Conservation (phyloP, 2,113 vertebrate species). For the Artemisiospiza belli region DNA sequence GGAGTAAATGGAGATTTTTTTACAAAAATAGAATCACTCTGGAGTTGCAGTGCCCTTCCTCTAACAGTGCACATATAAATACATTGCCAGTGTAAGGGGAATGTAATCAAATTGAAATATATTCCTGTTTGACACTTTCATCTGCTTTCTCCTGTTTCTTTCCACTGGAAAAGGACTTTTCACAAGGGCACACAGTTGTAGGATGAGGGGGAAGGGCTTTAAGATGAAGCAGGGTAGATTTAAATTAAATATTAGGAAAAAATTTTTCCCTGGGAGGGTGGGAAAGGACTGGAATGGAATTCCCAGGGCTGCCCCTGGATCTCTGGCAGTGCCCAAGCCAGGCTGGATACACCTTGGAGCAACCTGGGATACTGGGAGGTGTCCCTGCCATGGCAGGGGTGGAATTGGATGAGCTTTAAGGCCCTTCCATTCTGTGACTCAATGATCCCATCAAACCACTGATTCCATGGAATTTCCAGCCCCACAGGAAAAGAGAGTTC, state of each 20-base stretch:
- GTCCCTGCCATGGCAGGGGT: background rate
- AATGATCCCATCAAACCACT: background rate
- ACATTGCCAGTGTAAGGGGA: background rate
- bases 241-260: background rate
- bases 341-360: fast-evolving
- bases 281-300: background rate
- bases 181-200: background rate
- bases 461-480: background rate
- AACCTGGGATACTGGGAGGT: fast-evolving
- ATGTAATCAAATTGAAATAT: background rate
- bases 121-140: background rate
- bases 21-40: background rate
- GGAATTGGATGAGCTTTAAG: fast-evolving
- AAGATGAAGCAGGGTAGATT: background rate
- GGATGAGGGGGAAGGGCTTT: background rate
- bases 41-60: background rate
- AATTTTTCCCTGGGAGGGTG: fast-evolving
- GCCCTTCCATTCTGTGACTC: background rate
- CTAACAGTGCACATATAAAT: background rate
- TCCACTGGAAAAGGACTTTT: background rate
- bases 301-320: background rate
- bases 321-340: background rate
- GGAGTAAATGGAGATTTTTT: background rate
- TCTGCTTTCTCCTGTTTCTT: background rate
- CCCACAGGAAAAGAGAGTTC: background rate